Percentiles rank a stretch among this genome's conserved stretches.
Conservation (phyloP, 2,797 vertebrate genomes). For the Sebastes trivittatus region DNA sequence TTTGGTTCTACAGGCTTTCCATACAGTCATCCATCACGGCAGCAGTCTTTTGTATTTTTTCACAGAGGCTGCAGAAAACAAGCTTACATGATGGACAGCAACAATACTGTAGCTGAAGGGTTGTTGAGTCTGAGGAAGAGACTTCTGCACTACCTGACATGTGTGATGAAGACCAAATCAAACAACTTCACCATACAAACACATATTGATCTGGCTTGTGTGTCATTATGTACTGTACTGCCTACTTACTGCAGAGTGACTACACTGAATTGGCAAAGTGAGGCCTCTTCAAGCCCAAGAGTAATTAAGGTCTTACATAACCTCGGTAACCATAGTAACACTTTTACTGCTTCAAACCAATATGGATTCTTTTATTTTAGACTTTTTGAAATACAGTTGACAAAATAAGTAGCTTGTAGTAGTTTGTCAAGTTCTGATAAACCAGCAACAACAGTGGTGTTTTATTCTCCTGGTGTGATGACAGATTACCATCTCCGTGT, state of each 20-base stretch:
- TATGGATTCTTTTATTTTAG: background rate
- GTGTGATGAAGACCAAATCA: background rate
- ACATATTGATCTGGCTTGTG: background rate
- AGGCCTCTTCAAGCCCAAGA: background rate
- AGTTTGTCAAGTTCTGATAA: background rate
- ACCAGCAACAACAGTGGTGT: background rate
- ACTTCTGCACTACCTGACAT: background rate
- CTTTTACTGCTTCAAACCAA: background rate
- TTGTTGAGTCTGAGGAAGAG: background rate
- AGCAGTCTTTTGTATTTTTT: background rate
- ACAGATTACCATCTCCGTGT: background rate
- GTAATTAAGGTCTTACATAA: background rate
- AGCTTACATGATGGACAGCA: background rate
- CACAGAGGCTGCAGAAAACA: conserved; percentile 6
- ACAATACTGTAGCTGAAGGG: background rate
- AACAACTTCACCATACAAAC: background rate
- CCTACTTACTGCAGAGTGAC: background rate
- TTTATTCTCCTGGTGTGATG: background rate
- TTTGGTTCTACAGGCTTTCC: background rate
- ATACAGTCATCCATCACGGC: background rate
- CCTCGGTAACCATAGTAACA: background rate
- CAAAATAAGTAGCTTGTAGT: background rate
- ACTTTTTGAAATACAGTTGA: background rate
- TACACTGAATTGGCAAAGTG: background rate
- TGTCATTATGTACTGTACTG: background rate